These are phyloP conservation scores for Tachina lurida DNA, from an alignment of 2,888 invertebrate genomes.

Conservation along the genomic window DNA sequence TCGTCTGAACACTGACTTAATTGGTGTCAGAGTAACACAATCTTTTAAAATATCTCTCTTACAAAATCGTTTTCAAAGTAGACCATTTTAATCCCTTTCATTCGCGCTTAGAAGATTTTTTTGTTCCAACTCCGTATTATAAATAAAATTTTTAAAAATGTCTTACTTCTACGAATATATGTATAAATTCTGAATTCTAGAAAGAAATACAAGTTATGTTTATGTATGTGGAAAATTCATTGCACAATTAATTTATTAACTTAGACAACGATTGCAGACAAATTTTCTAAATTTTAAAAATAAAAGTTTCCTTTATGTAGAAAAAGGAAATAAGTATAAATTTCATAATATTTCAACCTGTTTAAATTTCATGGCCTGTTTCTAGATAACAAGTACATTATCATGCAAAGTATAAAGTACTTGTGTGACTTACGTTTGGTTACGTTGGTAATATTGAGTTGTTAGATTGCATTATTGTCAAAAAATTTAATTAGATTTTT, in stretches of 20 bases:
- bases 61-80: not conserved
- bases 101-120: constrained; percentile 1
- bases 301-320: no score
- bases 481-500: no score
- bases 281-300: not conserved
- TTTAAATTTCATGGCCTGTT: no score
- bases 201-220: not conserved
- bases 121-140: not conserved
- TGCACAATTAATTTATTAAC: not conserved
- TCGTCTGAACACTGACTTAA: no score
- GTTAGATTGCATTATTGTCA: no score
- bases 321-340: no score
- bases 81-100: not conserved
- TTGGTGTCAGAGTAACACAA: no score
- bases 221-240: not conserved
- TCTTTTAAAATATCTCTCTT: constrained; percentile 6
- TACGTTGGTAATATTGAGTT: no score
- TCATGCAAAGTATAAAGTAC: no score
- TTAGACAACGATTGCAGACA: constrained; percentile 3
- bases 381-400: no score
- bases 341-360: no score
- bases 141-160: not conserved
- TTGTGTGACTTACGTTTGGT: no score
- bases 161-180: not conserved
- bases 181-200: not conserved